Base-by-base conservation (phyloP, 2,113 vertebrate species). In the Lathamus discolor region DNA sequence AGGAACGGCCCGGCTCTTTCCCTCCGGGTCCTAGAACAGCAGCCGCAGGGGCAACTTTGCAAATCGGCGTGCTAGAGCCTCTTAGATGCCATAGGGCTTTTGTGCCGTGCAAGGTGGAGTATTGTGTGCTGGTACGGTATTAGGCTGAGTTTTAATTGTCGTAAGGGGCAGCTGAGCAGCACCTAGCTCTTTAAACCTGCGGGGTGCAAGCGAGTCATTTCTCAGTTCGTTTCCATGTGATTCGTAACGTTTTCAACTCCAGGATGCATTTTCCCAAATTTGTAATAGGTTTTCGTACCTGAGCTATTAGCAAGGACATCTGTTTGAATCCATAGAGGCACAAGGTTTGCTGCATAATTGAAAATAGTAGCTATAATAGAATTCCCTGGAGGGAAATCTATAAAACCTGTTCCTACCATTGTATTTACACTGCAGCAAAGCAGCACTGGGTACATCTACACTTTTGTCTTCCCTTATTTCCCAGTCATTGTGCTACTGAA, bases 321-420 rank as follows among this genome's bases (percentile, higher is more conserved):
- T 43, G 5, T 44, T 81, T 79, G 76, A 88, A 76, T 74, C 11
- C 39, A 28, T 0, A 49, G 75, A 51, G 51, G 51, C 2, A 27
- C 51, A 93, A 83, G 73, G 95, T 95, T 89, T 83, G 14, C 54
- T 75, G 69, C 75, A 57, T 94, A 91, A 78, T 48, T 94, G 84
- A 66, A 92, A 95, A 44, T 7, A 87, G 74, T 22, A 72, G 63
- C 17, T 52, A 68, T 1, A 11, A 39, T 46, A 79, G 48, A 76
- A 86, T 91, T 93, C 87, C 70, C 94, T 10, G 7, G 57, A 67
- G 93, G 80, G 41, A 68, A 78, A 93, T 63, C 61, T 63, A 15
- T 86, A 63, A 96, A 91, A 82, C 72, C 62, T 24, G 46, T 37
- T 91, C 25, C 73, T 80, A n/a, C 69, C 70, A 17, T 83, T 91